phyloP scores from a whole-genome alignment of 2,113 vertebrate genomes.

The Bubalus kerabau region DNA sequence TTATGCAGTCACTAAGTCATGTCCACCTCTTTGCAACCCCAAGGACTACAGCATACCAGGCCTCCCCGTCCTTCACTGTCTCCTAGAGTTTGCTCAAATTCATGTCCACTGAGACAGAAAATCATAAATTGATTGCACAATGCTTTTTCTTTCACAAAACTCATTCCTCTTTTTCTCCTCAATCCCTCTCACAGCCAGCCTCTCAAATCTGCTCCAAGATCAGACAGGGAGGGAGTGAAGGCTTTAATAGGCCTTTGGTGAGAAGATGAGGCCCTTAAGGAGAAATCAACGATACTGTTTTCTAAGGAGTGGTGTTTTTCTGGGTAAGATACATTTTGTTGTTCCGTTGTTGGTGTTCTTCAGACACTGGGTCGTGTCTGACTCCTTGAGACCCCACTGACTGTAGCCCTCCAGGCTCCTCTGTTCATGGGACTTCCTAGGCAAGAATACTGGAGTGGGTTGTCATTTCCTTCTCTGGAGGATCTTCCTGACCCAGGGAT shows the following conservation, averaged over 20 bases:
- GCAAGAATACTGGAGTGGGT: not conserved
- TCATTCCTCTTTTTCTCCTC: accelerated
- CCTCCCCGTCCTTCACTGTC: not conserved
- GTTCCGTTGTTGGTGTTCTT: not conserved
- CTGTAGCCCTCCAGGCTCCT: not conserved
- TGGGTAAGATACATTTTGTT: not conserved
- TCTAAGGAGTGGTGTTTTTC: not conserved
- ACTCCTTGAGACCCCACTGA: not conserved
- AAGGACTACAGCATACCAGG: not conserved
- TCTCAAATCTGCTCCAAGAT: not conserved
- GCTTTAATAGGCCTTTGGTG: no score
- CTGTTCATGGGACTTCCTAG: not conserved
- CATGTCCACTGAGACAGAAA: not conserved
- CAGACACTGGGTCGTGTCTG: not conserved
- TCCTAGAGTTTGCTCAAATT: not conserved
- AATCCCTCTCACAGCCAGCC: not conserved
- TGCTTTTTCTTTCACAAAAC: not conserved
- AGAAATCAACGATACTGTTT: not conserved
- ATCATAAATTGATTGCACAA: not conserved
- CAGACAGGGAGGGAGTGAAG: not conserved
- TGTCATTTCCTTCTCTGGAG: not conserved
- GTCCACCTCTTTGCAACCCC: not conserved
- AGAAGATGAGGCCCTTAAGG: not conserved
- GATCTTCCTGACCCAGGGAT: not conserved
- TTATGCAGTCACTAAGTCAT: not conserved